These are phyloP conservation scores for Bucorvus abyssinicus DNA, from an alignment of 2,797 vertebrate genomes.

Conservation along the genomic window DNA sequence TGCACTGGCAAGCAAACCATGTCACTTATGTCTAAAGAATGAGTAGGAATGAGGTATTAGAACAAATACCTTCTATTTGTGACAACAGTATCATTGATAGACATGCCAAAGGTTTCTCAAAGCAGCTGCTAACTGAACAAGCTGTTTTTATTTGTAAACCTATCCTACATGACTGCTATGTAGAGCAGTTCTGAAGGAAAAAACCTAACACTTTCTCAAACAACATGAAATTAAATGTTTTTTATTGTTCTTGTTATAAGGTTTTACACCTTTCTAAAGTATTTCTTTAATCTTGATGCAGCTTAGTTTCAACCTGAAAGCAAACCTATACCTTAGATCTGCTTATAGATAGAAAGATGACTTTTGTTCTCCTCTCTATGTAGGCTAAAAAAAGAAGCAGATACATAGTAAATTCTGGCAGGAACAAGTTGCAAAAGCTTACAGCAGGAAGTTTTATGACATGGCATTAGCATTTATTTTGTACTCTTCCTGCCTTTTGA, in stretches of 20 bases:
- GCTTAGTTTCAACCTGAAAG: neutral
- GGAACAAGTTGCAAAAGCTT: constrained; percentile 17
- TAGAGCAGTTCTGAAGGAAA: neutral
- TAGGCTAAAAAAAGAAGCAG: neutral
- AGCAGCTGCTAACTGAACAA: neutral
- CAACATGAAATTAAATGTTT: neutral
- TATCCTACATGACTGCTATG: neutral
- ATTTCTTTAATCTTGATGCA: neutral
- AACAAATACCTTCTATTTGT: neutral
- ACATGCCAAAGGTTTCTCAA: neutral
- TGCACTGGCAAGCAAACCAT: neutral
- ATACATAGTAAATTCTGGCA: neutral
- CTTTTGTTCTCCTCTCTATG: neutral
- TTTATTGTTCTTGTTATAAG: neutral
- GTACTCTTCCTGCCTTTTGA: constrained; percentile 4
- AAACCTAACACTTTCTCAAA: neutral
- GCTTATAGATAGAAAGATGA: neutral
- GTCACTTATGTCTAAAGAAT: neutral
- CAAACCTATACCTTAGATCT: neutral
- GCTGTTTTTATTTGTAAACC: neutral
- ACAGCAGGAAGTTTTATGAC: neutral
- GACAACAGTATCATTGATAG: neutral
- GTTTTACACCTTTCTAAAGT: neutral
- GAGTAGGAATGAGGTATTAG: neutral
- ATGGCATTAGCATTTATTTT: neutral